phyloP scores from a whole-genome alignment of 2,113 vertebrate species.

The Lycocorax pyrrhopterus region DNA sequence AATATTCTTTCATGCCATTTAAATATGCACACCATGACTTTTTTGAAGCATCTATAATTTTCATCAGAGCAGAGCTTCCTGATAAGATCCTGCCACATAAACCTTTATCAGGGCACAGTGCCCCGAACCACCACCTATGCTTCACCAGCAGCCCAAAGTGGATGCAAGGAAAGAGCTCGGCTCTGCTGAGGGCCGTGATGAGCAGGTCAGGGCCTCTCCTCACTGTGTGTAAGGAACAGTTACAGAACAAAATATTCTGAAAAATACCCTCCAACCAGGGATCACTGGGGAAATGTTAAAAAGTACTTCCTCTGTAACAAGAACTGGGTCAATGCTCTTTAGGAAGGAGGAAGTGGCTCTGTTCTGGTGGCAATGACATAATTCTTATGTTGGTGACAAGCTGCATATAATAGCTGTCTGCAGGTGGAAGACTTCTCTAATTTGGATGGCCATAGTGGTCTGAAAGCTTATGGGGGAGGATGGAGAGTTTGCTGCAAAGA shows the following conservation, averaged over 20 bases:
- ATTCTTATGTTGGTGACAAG: background rate
- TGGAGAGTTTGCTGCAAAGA: background rate
- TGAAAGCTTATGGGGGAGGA: background rate
- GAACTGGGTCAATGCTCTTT: background rate
- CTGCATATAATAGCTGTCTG: background rate
- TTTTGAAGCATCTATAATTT: background rate
- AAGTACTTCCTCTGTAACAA: background rate
- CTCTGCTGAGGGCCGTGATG: background rate
- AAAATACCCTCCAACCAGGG: background rate
- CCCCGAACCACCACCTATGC: rapidly evolving
- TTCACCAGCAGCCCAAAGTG: rapidly evolving
- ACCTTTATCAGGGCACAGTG: background rate
- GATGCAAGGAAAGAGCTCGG: rapidly evolving
- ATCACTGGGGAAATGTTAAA: background rate
- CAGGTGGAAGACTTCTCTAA: background rate
- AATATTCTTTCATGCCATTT: background rate
- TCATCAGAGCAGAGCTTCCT: background rate
- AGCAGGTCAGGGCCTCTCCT: background rate
- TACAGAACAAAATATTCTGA: background rate
- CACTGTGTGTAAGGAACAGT: too few species aligned
- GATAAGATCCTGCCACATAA: background rate
- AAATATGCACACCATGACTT: background rate
- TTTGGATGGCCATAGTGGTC: background rate
- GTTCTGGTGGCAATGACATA: background rate
- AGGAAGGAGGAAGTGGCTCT: background rate